Conservation (phyloP, 1,140 invertebrate species). For the Druon quercuslanigerum region DNA sequence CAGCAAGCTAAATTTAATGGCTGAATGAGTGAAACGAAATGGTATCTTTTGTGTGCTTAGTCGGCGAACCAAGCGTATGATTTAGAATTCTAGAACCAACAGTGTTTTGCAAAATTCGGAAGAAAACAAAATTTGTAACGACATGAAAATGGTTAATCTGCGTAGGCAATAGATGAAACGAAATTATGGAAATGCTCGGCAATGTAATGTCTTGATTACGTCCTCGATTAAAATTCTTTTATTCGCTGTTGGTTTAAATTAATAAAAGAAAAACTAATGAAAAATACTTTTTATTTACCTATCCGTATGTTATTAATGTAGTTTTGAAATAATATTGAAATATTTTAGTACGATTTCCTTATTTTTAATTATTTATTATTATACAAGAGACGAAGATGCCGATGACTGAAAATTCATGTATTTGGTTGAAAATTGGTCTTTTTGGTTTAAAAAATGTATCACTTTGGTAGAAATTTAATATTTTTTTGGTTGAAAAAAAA, state of each 20-base stretch:
- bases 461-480: too few relatives aligned
- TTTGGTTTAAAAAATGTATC: too few relatives aligned
- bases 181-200: too few relatives aligned
- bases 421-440: too few relatives aligned
- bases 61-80: neutral
- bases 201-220: neutral
- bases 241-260: slow-evolving; percentile 57
- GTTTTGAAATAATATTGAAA: neutral
- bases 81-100: slow-evolving; percentile 31
- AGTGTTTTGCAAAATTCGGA: slow-evolving; percentile 21
- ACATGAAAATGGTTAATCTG: too few relatives aligned
- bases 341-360: too few relatives aligned
- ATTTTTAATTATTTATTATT: too few relatives aligned
- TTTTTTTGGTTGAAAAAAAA: too few relatives aligned
- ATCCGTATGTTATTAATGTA: slow-evolving; percentile 11
- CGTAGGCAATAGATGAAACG: too few relatives aligned
- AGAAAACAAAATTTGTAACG: neutral
- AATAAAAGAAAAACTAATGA: slow-evolving; percentile 53
- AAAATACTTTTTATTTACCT: slow-evolving; percentile 52
- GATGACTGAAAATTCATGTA: too few relatives aligned
- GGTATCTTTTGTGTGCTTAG: slow-evolving; percentile 30
- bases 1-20: neutral
- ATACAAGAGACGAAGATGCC: too few relatives aligned
- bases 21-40: slow-evolving; percentile 30
- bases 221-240: slow-evolving; percentile 41